phyloP scores from a whole-genome alignment of 2,797 vertebrate species.

The Diceros bicornis region DNA sequence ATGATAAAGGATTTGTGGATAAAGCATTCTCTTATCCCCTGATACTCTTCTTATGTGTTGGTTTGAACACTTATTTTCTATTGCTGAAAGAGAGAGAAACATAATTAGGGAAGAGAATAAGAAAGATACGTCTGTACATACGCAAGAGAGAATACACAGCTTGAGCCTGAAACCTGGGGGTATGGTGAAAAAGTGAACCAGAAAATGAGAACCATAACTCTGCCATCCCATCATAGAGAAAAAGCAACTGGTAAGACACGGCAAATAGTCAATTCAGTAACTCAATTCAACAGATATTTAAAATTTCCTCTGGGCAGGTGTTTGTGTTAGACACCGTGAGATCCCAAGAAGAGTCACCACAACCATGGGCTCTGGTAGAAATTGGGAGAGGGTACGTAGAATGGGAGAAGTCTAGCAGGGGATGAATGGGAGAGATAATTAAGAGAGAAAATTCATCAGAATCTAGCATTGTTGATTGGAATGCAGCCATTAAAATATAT shows the following conservation, averaged over 20 bases:
- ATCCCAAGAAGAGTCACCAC: background rate
- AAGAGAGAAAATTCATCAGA: background rate
- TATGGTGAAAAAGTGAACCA: background rate
- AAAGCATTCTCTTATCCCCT: background rate
- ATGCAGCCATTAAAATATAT: background rate
- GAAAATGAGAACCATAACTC: background rate
- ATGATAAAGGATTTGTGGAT: background rate
- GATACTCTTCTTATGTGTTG: background rate
- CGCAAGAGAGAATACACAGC: background rate
- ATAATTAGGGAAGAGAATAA: background rate
- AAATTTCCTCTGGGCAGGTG: background rate
- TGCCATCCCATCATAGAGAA: background rate
- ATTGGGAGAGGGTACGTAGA: background rate
- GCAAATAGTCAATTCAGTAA: background rate
- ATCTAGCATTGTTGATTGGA: background rate
- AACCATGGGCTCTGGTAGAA: background rate
- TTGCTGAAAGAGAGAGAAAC: background rate
- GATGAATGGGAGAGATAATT: background rate
- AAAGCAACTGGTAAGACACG: background rate
- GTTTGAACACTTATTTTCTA: background rate
- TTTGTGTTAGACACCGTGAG: background rate
- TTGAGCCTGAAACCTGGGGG: background rate
- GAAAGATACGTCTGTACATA: background rate
- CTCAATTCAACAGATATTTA: background rate
- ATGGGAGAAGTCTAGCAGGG: background rate